A percentile compares a stretch with the other conserved stretches of the same genome.
phyloP scores from a whole-genome alignment of 2,113 vertebrate genomes.

The Rattus rattus region DNA sequence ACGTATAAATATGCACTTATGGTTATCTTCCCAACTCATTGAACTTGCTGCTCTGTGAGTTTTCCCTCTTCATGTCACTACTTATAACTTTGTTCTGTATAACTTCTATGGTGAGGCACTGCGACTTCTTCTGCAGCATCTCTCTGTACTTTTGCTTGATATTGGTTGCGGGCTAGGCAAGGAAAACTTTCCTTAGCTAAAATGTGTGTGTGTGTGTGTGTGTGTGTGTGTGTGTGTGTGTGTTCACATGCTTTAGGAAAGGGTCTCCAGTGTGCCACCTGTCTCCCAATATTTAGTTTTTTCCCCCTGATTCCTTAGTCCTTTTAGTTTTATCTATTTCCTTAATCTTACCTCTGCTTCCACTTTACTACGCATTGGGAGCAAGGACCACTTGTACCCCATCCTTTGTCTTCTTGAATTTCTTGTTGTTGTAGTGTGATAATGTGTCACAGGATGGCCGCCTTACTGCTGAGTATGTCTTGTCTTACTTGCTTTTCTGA shows the following conservation, averaged over 20 bases:
- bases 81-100: not conserved
- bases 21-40: not conserved
- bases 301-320: not conserved
- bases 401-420: not conserved
- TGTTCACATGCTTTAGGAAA: not conserved
- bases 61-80: not conserved
- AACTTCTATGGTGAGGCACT: not conserved
- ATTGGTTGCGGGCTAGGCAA: fast-evolving
- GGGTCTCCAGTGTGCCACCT: not conserved
- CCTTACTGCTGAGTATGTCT: not conserved
- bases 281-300: not conserved
- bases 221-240: not conserved
- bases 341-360: not conserved
- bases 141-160: not conserved
- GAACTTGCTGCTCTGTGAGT: not conserved
- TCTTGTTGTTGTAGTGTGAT: not conserved
- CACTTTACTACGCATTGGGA: no score
- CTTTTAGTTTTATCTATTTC: not conserved
- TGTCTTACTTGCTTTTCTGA: not conserved
- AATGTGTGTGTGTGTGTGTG: not conserved
- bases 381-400: no score
- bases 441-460: not conserved
- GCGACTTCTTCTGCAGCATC: not conserved
- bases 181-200: not conserved
- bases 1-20: not conserved